Base-by-base conservation (phyloP, 2,797 vertebrate genomes). In the Oreochromis grahami region DNA sequence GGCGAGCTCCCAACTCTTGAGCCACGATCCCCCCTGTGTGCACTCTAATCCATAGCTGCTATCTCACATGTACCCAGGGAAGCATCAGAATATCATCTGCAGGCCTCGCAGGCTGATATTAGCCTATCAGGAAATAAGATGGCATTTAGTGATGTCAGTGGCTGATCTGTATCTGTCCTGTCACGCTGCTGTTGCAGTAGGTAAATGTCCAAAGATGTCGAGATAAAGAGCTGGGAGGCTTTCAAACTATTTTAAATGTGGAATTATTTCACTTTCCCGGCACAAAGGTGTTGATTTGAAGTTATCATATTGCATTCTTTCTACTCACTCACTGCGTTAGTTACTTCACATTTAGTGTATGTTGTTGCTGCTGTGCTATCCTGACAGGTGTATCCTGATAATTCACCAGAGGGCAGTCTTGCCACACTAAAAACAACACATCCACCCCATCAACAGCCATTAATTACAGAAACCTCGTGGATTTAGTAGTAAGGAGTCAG, bases 321-420 rank as follows among this genome's bases (percentile, higher is more conserved):
- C 38, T 43, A 17, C 21, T 1, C 19, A n/a, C 51, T 21, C 8
- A 17, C 21, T 45, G 51, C 17, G 26, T 24, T 70, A 26, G 14
- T 26, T 45, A 45, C 8, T 26, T 14, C 41, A 26, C 41, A 7
- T 11, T 24, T 5, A 1, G 1, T 68, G 14, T 0, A 51, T 50
- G 15, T 58, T 21, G n/a, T 29, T 38, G 68, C 43, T 78, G 29
- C 32, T 51, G 3, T 51, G 21, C 55, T n/a, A 10, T 74, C n/a
- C 56, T 87, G 15, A 60, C 8, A 77, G 79, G 84, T n/a, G 70
- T 86, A 53, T 89, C 48, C 55, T 17, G 24, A 21, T 68, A 53
- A 48, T 60, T 84, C 96, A 94, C 87, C 91, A 94, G 96, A 93
- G 93, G 95, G 96, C 95, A 95, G 87, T 94, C 88, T 95, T 94